A percentile compares a stretch with the other conserved stretches of the same genome.
Conservation (phyloP, 2,797 vertebrate genomes). For the Chelon auratus region DNA sequence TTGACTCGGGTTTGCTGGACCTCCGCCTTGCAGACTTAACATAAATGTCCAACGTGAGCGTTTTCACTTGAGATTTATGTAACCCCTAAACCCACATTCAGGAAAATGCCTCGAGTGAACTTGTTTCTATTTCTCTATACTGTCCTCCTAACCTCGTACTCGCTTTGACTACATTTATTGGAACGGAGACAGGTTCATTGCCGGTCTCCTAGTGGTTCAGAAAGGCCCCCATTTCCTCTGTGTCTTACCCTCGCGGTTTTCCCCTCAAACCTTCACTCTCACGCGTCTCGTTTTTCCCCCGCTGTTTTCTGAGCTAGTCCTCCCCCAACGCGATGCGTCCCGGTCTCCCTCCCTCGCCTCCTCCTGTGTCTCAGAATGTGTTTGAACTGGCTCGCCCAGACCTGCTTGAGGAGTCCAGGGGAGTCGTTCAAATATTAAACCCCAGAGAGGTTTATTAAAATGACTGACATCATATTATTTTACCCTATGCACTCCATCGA, state of each 20-base stretch:
- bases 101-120: slow-evolving; percentile 59
- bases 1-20: slow-evolving; percentile 29
- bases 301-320: slow-evolving; percentile 72
- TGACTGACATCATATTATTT: slow-evolving; percentile 78
- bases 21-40: slow-evolving; percentile 43
- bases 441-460: slow-evolving; percentile 46
- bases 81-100: slow-evolving; percentile 63
- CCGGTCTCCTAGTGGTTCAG: slow-evolving; percentile 66
- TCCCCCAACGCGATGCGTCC: slow-evolving; percentile 61
- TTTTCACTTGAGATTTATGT: slow-evolving; percentile 68
- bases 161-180: slow-evolving; percentile 60
- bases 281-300: slow-evolving; percentile 79
- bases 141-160: slow-evolving; percentile 50
- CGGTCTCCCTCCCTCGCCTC: slow-evolving; percentile 58
- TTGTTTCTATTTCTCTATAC: slow-evolving; percentile 53
- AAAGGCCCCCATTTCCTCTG: slow-evolving; percentile 77
- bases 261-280: slow-evolving; percentile 74
- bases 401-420: slow-evolving; percentile 40
- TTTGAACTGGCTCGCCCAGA: slow-evolving; percentile 77
- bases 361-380: slow-evolving; percentile 71
- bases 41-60: slow-evolving; percentile 61
- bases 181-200: slow-evolving; percentile 73
- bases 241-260: slow-evolving; percentile 67
- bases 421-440: slow-evolving; percentile 64
- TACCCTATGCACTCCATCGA: slow-evolving; percentile 26